Evolutionary conservation across 2,797 vertebrate species (phyloP).

Genomic region (Hylomyscus alleni): DNA sequence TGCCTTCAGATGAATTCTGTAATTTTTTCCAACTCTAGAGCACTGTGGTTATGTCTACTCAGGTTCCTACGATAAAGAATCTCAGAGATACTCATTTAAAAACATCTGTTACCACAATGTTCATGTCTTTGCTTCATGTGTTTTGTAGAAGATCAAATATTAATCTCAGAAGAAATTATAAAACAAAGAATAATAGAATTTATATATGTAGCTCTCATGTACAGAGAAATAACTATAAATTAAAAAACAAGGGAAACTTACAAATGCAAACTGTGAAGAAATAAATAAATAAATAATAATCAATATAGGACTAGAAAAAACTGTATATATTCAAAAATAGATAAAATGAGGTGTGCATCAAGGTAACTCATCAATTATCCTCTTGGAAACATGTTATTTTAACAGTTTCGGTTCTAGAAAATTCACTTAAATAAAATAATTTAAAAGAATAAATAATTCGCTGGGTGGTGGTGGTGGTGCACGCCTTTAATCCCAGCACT

Average conservation of each 20-base stretch:
- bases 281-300: not conserved
- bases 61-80: not conserved
- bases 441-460: not conserved
- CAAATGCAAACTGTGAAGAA: not conserved
- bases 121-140: not conserved
- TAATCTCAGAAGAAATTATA: not conserved
- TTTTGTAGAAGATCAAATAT: constrained; percentile 26
- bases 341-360: not conserved
- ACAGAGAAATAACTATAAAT: not conserved
- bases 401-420: not conserved
- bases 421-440: not conserved
- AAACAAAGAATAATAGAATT: not conserved
- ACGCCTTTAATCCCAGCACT: too few relatives aligned
- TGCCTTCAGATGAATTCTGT: not conserved
- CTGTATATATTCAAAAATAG: not conserved
- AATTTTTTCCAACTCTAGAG: not conserved
- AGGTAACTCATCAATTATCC: not conserved
- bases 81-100: not conserved
- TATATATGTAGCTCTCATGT: not conserved
- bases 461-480: too few relatives aligned
- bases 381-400: not conserved
- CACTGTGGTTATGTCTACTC: not conserved
- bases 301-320: not conserved
- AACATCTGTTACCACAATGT: not conserved
- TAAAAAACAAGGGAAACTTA: not conserved